Evolutionary conservation across 92 coral and sea anemone species (phyloP).

Genomic region (Scolanthus callimorphus): DNA sequence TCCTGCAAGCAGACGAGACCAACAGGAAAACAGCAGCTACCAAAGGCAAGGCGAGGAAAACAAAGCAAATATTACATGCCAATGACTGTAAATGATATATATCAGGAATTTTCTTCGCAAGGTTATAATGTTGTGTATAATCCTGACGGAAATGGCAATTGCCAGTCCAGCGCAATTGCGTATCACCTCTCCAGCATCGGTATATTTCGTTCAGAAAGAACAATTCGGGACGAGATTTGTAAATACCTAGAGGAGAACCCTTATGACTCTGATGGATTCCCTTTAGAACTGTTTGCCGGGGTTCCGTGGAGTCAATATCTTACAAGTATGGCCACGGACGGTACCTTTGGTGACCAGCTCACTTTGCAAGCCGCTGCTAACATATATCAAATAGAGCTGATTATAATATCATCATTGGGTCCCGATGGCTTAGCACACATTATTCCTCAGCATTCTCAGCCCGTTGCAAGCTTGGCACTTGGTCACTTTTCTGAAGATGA

Average conservation of each 20-base stretch:
- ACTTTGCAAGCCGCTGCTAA: constrained; percentile 40
- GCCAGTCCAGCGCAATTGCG: constrained; percentile 3
- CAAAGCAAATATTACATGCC: too few relatives aligned
- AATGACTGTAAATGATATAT: too few relatives aligned
- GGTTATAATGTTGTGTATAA: constrained; percentile 14
- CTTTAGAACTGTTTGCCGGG: constrained; percentile 16
- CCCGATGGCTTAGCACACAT: neutral
- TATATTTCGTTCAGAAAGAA: constrained; percentile 8
- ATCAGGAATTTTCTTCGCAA: constrained; percentile 4
- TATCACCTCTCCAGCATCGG: constrained; percentile 5
- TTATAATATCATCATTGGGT: constrained; percentile 17
- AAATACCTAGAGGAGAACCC: constrained; percentile 2
- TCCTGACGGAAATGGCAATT: constrained; percentile 26
- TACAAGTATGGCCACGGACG: constrained; percentile 12
- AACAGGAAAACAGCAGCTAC: too few relatives aligned
- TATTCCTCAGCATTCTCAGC: neutral
- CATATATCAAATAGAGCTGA: constrained; percentile 6
- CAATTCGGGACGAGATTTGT: constrained; percentile 6
- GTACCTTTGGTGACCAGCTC: constrained; percentile 38
- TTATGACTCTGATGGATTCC: neutral
- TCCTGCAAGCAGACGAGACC: neutral
- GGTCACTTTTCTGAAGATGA: neutral
- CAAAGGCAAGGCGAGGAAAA: too few relatives aligned
- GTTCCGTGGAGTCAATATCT: constrained; percentile 19
- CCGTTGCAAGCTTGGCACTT: neutral